A percentile compares a stretch with the other conserved stretches of the same genome.
phyloP scores from a whole-genome alignment of 2,797 vertebrate genomes.

The Spondyliosoma cantharus region DNA sequence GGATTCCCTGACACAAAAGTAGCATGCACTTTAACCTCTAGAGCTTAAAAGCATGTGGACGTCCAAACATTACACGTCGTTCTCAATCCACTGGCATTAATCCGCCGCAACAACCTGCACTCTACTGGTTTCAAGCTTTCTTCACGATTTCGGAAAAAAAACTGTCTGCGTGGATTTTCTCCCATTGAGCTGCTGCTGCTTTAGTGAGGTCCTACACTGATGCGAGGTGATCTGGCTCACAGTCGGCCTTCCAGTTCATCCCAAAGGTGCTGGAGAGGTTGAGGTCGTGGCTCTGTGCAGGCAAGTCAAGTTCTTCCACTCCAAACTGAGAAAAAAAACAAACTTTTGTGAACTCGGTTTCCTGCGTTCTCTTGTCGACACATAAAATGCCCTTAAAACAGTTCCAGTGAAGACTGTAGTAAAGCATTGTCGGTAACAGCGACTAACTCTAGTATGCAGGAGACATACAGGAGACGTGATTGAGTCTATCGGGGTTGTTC shows the following conservation, averaged over 20 bases:
- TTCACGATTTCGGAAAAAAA: background rate
- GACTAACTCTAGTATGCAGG: too few relatives aligned
- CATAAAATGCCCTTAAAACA: background rate
- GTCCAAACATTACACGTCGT: background rate
- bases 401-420: too few relatives aligned
- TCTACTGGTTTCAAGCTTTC: background rate
- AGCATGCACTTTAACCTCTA: background rate
- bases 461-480: too few relatives aligned
- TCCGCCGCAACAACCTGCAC: background rate
- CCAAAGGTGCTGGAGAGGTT: background rate
- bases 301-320: background rate
- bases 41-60: background rate
- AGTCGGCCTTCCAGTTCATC: background rate
- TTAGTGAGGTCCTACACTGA: constrained; percentile 7
- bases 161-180: constrained; percentile 8
- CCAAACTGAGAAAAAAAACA: background rate
- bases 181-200: background rate
- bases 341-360: background rate
- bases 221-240: background rate
- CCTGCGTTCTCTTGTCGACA: background rate
- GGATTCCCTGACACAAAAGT: background rate
- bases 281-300: background rate
- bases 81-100: background rate
- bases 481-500: too few relatives aligned
- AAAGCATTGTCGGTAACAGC: too few relatives aligned